Conservation (phyloP, 2,797 vertebrate species). For the Tragopan temminckii region DNA sequence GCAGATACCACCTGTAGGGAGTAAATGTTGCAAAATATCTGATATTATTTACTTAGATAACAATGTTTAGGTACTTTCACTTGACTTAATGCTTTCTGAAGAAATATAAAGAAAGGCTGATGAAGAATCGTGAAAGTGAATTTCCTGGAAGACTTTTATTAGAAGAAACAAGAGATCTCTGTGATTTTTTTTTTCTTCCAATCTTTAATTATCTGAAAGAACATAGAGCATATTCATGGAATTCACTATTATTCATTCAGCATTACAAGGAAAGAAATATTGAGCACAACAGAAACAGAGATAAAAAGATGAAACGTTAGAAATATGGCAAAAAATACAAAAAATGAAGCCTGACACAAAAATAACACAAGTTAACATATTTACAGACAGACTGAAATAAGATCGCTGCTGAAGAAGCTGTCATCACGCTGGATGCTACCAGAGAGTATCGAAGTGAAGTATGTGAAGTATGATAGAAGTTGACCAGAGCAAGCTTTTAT, state of each 20-base stretch:
- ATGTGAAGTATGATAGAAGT: neutral
- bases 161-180: neutral
- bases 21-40: slow-evolving; percentile 22
- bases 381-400: neutral
- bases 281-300: neutral
- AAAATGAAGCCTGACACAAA: neutral
- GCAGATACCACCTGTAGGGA: neutral
- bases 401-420: neutral
- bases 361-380: neutral
- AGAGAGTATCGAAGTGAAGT: neutral
- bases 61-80: neutral
- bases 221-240: neutral
- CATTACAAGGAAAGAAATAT: neutral
- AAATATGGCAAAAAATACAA: neutral
- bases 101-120: slow-evolving; percentile 26
- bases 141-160: slow-evolving; percentile 4
- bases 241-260: neutral
- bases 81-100: neutral
- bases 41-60: slow-evolving; percentile 24
- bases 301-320: neutral
- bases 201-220: neutral
- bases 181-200: neutral
- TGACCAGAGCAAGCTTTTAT: neutral
- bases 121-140: slow-evolving; percentile 1
- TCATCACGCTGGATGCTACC: neutral